phyloP scores from a whole-genome alignment of 2,797 vertebrate species.

The Nannoperca australis region DNA sequence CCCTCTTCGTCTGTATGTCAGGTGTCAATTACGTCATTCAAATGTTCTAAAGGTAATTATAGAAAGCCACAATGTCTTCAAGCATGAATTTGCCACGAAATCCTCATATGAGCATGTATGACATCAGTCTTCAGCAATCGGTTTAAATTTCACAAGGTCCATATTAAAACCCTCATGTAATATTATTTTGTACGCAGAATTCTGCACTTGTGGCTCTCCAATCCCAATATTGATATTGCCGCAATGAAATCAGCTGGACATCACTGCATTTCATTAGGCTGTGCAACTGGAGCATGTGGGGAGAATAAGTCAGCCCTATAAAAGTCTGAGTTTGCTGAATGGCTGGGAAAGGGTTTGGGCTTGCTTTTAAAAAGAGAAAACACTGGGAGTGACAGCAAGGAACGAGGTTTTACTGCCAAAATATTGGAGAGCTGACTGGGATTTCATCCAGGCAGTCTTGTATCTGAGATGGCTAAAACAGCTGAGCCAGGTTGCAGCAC shows the following conservation, averaged over 20 bases:
- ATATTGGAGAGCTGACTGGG: conserved; percentile 46
- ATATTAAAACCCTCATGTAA: conserved; percentile 61
- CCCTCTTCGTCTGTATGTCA: conserved; percentile 60
- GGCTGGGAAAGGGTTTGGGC: conserved; percentile 48
- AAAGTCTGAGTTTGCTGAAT: conserved; percentile 52
- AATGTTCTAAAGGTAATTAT: conserved; percentile 71
- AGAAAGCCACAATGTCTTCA: conserved; percentile 66
- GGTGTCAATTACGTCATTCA: conserved; percentile 80
- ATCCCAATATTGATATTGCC: conserved; percentile 67
- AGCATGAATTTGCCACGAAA: conserved; percentile 49
- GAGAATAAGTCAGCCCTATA: conserved; percentile 66
- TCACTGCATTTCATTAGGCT: conserved; percentile 68
- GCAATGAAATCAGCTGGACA: conserved; percentile 72
- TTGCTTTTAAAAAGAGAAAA: conserved; percentile 44
- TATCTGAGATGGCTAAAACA: conserved; percentile 70
- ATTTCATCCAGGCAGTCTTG: conserved; percentile 56
- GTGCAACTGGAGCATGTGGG: conserved; percentile 66
- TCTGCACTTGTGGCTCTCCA: conserved; percentile 50
- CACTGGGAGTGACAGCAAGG: conserved; percentile 44
- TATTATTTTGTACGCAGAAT: conserved; percentile 59
- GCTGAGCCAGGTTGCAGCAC: conserved; percentile 53
- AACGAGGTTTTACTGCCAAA: conserved; percentile 58
- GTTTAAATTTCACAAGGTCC: conserved; percentile 69
- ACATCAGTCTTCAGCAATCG: conserved; percentile 64
- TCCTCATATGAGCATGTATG: conserved; percentile 53